Conservation (phyloP, 2,113 vertebrate species). For the Menidia beryllina region DNA sequence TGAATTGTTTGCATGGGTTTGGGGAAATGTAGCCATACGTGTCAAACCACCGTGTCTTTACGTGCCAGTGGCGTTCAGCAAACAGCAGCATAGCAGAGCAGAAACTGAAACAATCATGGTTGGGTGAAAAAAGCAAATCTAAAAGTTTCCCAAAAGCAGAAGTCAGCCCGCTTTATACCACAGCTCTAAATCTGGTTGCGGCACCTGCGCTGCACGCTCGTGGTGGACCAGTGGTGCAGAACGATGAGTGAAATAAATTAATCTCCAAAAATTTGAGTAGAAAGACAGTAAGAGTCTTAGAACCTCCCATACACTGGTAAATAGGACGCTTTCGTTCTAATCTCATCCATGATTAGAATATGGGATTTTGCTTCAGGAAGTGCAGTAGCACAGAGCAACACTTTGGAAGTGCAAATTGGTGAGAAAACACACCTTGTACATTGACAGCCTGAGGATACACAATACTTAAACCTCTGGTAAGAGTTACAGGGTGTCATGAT, state of each 20-base stretch:
- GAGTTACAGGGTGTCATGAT: conserved; percentile 17
- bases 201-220: conserved; percentile 60
- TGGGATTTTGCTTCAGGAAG: background rate
- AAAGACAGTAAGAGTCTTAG: background rate
- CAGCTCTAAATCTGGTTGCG: conserved; percentile 45
- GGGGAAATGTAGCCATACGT: conserved; percentile 4
- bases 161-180: conserved; percentile 24
- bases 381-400: background rate
- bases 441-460: conserved; percentile 6
- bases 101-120: conserved; percentile 49
- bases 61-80: background rate
- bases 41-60: conserved; percentile 5
- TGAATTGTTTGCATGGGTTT: conserved; percentile 33
- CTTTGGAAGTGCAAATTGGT: conserved; percentile 21
- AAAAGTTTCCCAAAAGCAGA: conserved; percentile 58
- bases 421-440: conserved; percentile 12
- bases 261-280: background rate
- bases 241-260: conserved; percentile 12
- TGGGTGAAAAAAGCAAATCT: conserved; percentile 61
- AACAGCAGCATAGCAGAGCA: background rate
- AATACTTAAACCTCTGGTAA: background rate
- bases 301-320: no score
- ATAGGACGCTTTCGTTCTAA: background rate
- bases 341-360: background rate
- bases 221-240: conserved; percentile 41